Evolutionary conservation across 2,113 vertebrate genomes (phyloP).

Genomic region (Phylloscopus trochilus): DNA sequence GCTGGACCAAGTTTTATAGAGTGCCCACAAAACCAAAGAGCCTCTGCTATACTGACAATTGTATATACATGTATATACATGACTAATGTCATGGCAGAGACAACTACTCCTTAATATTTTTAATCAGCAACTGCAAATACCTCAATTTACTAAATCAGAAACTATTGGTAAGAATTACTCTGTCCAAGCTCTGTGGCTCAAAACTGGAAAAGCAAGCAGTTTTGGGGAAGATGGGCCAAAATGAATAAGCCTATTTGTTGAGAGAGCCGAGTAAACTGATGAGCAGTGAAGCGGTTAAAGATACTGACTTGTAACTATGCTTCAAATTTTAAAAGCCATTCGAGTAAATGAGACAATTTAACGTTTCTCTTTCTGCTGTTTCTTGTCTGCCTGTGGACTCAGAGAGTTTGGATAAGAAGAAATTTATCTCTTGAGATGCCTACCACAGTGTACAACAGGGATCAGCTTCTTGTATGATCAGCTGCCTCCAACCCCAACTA

Average conservation of each 20-base stretch:
- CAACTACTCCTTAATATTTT: constrained; percentile 36
- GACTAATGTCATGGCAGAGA: background rate
- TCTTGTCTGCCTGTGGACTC: background rate
- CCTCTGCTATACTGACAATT: background rate
- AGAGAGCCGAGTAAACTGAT: background rate
- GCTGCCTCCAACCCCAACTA: background rate
- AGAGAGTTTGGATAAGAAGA: background rate
- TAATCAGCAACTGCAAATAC: constrained; percentile 29
- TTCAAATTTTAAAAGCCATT: background rate
- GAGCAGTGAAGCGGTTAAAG: background rate
- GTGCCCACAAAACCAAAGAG: constrained; percentile 37
- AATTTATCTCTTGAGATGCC: background rate
- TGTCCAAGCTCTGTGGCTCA: background rate
- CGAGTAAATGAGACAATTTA: background rate
- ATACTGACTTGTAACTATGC: background rate
- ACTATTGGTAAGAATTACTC: background rate
- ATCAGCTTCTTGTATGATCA: background rate
- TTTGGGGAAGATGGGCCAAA: background rate
- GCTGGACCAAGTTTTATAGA: constrained; percentile 43
- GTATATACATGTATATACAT: no score
- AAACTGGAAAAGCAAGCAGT: background rate
- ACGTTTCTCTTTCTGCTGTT: background rate
- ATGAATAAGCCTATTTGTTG: background rate
- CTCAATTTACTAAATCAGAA: constrained; percentile 12
- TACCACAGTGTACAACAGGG: background rate